These are phyloP conservation scores for Microctenopoma steveboyesi DNA, from an alignment of 2,797 vertebrate species.

Conservation along the genomic window DNA sequence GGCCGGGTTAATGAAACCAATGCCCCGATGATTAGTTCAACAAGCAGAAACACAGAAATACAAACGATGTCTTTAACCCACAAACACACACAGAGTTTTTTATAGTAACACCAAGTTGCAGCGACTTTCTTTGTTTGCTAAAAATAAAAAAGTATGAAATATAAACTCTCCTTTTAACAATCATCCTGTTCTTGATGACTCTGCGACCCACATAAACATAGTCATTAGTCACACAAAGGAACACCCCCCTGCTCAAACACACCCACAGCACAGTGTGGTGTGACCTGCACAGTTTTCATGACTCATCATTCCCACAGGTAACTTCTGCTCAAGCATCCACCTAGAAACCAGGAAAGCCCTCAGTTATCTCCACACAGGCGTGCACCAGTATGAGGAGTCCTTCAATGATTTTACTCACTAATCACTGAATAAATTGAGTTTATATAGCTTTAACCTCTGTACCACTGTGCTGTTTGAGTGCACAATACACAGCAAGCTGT, in stretches of 20 bases:
- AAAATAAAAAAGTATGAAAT: background rate
- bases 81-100: too few relatives aligned
- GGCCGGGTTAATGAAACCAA: too few relatives aligned
- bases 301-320: conserved; percentile 10
- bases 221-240: conserved; percentile 1
- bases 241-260: conserved; percentile 6
- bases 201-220: conserved; percentile 36
- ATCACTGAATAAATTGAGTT: background rate
- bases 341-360: background rate
- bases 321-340: background rate
- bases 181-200: background rate
- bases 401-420: too few relatives aligned
- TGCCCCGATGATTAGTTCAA: too few relatives aligned
- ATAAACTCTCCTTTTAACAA: background rate
- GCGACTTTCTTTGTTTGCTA: background rate
- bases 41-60: too few relatives aligned
- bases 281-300: background rate
- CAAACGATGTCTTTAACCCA: too few relatives aligned
- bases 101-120: background rate
- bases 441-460: background rate
- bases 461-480: too few relatives aligned
- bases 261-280: background rate
- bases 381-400: too few relatives aligned
- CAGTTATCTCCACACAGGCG: background rate
- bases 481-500: too few relatives aligned